These are phyloP conservation scores for Solenopsis fugax DNA, from an alignment of 1,140 invertebrate species.

Conservation along the genomic window DNA sequence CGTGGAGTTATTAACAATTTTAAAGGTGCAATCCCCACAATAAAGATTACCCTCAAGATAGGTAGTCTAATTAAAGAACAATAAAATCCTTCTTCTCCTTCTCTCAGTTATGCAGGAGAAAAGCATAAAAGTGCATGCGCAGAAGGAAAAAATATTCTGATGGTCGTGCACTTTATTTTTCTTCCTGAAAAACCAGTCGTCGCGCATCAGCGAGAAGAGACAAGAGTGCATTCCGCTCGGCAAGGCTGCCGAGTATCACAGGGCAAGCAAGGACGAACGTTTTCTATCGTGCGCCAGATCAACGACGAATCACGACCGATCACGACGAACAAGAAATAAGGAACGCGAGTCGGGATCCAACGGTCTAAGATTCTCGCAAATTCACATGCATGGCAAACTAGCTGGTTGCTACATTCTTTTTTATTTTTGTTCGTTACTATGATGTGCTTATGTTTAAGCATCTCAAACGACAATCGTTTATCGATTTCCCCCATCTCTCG, in stretches of 20 bases:
- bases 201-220: slow-evolving; percentile 61
- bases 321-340: neutral
- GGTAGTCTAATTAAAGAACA: slow-evolving; percentile 38
- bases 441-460: neutral
- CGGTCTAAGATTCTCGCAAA: neutral
- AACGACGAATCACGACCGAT: neutral
- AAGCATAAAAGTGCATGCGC: neutral
- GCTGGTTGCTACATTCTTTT: neutral
- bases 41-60: slow-evolving; percentile 53
- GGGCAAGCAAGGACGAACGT: slow-evolving; percentile 63
- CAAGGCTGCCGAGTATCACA: slow-evolving; percentile 7
- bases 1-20: neutral
- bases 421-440: neutral
- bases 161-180: slow-evolving; percentile 70
- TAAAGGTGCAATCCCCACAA: slow-evolving; percentile 24
- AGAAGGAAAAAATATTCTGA: slow-evolving; percentile 58
- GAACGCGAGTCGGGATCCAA: neutral
- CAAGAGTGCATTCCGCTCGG: slow-evolving; percentile 65
- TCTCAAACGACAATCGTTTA: neutral
- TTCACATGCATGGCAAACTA: neutral
- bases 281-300: slow-evolving; percentile 27
- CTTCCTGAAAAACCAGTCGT: slow-evolving; percentile 72
- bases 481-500: neutral
- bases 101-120: neutral
- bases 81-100: slow-evolving; percentile 18